These are phyloP conservation scores for Calameuta pallipes DNA, from an alignment of 2,888 invertebrate genomes.

Conservation along the genomic window DNA sequence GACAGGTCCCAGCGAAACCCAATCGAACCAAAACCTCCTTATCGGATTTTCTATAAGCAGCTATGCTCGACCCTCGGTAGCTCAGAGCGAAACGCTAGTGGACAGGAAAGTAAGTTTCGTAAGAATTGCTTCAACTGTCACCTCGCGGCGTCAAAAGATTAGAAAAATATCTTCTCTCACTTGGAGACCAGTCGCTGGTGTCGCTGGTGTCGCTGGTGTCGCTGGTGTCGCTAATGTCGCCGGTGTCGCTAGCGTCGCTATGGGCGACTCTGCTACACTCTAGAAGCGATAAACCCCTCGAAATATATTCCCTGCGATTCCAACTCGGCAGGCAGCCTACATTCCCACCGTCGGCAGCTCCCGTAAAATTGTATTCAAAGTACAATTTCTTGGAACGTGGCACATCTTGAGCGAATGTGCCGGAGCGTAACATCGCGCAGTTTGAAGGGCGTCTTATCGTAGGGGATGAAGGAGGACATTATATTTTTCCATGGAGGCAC, in stretches of 20 bases:
- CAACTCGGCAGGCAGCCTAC: constrained; percentile 4
- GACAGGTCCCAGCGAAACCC: background rate
- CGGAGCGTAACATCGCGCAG: constrained; percentile 11
- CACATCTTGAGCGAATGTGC: constrained; percentile 22
- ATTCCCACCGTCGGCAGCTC: constrained; percentile 7
- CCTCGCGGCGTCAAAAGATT: constrained; percentile 39
- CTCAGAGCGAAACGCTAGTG: background rate
- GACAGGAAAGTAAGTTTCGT: constrained; percentile 23
- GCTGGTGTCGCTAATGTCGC: background rate
- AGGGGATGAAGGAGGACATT: background rate
- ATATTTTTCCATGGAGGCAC: background rate
- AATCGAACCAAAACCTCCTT: background rate
- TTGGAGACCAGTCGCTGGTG: constrained; percentile 13
- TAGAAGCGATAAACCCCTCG: constrained; percentile 41
- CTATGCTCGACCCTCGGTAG: background rate
- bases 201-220: background rate
- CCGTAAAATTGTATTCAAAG: constrained; percentile 25
- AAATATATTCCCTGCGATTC: constrained; percentile 40
- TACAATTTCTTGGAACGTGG: constrained; percentile 22
- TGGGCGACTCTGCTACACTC: constrained; percentile 18
- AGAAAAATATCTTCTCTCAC: constrained; percentile 44
- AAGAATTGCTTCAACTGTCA: constrained; percentile 26
- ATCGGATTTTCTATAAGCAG: background rate
- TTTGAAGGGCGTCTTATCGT: constrained; percentile 6
- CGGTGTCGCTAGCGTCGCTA: background rate